Evolutionary conservation across 30 jellyfish, hydroid and myxozoan species (phyloP), one percentile per base, ranked within the genome.

Genomic region (Cassiopea andromeda): DNA sequence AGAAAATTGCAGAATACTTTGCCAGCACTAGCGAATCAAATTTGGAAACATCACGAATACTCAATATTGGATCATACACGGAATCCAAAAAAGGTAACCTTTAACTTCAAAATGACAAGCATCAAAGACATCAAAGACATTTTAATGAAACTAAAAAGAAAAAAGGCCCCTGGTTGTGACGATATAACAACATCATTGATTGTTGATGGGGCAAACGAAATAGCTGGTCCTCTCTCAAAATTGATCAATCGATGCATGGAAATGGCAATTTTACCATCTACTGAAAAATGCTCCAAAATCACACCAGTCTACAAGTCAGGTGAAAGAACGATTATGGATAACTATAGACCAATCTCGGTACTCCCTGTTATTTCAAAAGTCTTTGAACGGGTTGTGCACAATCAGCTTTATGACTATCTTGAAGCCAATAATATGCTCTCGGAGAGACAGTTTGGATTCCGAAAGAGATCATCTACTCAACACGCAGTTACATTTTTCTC

Each of bases 351-450:
- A 48, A 82, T 82, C 19, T 82, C 90, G 48, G 90, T 67, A 16
- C 82, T 82, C 64, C 77, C 77, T 50, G 88, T 79, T 46, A 18
- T 79, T 10, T 60, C 88, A n/a, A 79, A 59, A 44, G 74, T 66
- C 69, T n/a, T 87, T 67, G 84, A 73, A 47, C 57, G 92, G 69
- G 76, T 43, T 84, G 66, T 85, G 77, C 61, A 77, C 44, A 57
- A 87, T 1, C 94, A 87, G 89, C 86, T 87, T 13, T 61, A 78
- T 87, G 86, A 77, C 84, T 66, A 87, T 87, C 76, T 87, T 2
- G 84, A 77, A 16, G 89, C 60, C n/a, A 75, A 76, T 77, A 87
- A 78, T 2, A 15, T 87, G 86, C 84, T 75, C 38, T 75, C 94
- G 49, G 75, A 61, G 71, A 9, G 85, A 45, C 94, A 87, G 69